Evolutionary conservation across 1,140 invertebrate species (phyloP).

Genomic region (Musca domestica): DNA sequence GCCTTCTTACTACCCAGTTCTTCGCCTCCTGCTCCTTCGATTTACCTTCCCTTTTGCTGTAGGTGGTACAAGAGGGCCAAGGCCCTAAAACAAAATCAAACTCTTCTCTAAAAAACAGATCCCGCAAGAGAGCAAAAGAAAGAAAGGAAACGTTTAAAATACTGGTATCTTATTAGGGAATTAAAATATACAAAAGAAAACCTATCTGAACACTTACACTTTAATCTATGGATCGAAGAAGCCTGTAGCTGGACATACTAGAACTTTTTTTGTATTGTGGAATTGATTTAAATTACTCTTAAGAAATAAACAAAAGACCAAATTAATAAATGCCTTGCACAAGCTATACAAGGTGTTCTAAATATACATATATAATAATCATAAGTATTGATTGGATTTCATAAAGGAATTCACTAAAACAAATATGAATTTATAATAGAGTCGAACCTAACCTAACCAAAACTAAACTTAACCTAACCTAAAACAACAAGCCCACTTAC

Average conservation of each 20-base stretch:
- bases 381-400: too few relatives aligned
- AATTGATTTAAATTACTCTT: slow-evolving; percentile 3
- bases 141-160: too few relatives aligned
- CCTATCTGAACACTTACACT: background rate
- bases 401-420: too few relatives aligned
- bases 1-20: background rate
- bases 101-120: background rate
- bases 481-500: slow-evolving; percentile 8
- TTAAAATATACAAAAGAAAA: background rate
- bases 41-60: background rate
- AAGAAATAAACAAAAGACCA: too few relatives aligned
- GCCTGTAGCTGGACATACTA: background rate
- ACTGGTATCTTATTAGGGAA: slow-evolving; percentile 16
- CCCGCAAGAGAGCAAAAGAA: background rate
- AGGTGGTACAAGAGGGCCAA: background rate
- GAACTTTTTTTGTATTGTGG: too few relatives aligned
- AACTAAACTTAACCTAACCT: slow-evolving; percentile 1
- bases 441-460: too few relatives aligned
- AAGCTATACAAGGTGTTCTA: too few relatives aligned
- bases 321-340: too few relatives aligned
- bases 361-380: too few relatives aligned
- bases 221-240: background rate
- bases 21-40: too few relatives aligned
- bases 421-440: too few relatives aligned
- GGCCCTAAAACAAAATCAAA: background rate